Percentiles rank a stretch among this genome's conserved stretches.
phyloP scores from a whole-genome alignment of 1,140 invertebrate species.

The Drosophila grimshawi region DNA sequence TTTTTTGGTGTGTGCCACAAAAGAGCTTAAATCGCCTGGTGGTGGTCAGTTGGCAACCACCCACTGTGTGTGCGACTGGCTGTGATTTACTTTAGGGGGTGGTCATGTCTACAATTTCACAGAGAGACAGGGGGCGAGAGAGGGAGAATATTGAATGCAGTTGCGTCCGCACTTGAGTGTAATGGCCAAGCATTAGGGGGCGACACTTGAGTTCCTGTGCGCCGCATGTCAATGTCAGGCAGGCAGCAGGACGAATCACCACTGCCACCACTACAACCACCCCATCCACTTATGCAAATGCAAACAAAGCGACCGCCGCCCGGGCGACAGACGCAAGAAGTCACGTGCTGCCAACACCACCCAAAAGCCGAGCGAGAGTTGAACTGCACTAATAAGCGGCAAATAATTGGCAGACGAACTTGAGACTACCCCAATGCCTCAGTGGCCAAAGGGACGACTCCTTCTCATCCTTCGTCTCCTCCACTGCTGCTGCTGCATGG shows the following conservation, averaged over 20 bases:
- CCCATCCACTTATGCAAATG: constrained; percentile 62
- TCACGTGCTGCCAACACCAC: constrained; percentile 69
- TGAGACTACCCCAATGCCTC: constrained; percentile 78
- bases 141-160: constrained; percentile 20
- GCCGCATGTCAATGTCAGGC: constrained; percentile 65
- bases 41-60: constrained; percentile 16
- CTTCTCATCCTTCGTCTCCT: too few species aligned
- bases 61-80: constrained; percentile 16
- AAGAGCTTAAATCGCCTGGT: constrained; percentile 40
- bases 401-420: constrained; percentile 82
- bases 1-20: constrained; percentile 28
- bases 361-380: constrained; percentile 17
- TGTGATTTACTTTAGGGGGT: constrained; percentile 44
- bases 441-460: constrained; percentile 27
- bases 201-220: constrained; percentile 46
- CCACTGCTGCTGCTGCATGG: constrained; percentile 32
- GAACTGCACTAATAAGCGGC: constrained; percentile 71
- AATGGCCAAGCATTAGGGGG: constrained; percentile 49
- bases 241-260: background rate
- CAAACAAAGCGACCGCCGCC: constrained; percentile 69
- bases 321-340: constrained; percentile 72
- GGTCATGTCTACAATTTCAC: constrained; percentile 26
- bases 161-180: constrained; percentile 35
- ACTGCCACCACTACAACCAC: background rate
- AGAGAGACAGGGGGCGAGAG: constrained; percentile 10